Conservation (phyloP, 2,797 vertebrate species). For the Tokudaia muenninki region DNA sequence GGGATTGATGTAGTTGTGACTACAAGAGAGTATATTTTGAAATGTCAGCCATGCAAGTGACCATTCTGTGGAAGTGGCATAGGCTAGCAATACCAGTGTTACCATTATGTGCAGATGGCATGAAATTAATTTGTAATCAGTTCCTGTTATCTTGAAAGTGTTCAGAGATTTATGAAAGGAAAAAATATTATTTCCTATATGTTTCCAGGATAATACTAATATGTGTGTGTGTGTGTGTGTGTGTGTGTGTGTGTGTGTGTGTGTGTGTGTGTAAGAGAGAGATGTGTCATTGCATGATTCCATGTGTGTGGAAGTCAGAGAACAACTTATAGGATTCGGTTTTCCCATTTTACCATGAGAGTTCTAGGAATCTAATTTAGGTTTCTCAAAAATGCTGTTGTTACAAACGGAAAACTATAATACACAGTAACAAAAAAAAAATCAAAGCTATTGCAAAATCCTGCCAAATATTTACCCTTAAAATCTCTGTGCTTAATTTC, state of each 20-base stretch:
- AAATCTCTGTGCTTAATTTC: background rate
- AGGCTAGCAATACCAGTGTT: background rate
- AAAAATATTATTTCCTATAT: constrained; percentile 18
- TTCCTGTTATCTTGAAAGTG: constrained; percentile 24
- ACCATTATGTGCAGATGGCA: background rate
- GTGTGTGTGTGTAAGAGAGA: background rate
- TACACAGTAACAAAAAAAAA: background rate
- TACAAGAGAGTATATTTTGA: background rate
- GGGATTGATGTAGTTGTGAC: background rate
- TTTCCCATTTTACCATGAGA: background rate
- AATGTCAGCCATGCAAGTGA: background rate
- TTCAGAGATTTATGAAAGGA: constrained; percentile 19
- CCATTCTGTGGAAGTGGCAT: background rate
- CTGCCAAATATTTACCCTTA: constrained; percentile 17
- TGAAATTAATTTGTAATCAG: constrained; percentile 21
- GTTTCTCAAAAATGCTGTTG: background rate
- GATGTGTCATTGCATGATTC: background rate
- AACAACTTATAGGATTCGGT: background rate
- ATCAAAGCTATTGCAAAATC: constrained; percentile 35
- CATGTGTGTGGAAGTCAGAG: background rate
- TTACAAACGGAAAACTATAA: constrained; percentile 5
- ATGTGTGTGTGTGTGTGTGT: background rate
- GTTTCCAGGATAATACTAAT: background rate
- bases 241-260: background rate
- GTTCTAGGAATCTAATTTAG: background rate